Conservation (phyloP, 2,888 invertebrate genomes). For the Trichopoda pennipes region DNA sequence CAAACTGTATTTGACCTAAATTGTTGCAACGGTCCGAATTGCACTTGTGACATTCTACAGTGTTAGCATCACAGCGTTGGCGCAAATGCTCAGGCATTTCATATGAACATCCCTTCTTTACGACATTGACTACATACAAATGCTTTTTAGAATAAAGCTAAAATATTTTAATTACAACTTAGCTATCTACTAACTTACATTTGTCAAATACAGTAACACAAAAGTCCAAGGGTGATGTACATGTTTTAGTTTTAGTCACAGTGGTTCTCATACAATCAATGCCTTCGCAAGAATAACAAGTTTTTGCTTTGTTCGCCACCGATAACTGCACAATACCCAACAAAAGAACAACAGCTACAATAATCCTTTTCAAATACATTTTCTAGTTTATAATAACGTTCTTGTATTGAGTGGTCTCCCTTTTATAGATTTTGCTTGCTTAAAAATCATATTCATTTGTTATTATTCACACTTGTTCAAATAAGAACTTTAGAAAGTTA, state of each 20-base stretch:
- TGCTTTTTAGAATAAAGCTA: not conserved
- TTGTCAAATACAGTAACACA: slow-evolving; percentile 77
- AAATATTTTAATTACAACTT: not conserved
- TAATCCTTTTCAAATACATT: slow-evolving; percentile 27
- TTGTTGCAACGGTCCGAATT: slow-evolving; percentile 76
- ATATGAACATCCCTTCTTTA: slow-evolving; percentile 77
- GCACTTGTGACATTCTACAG: slow-evolving; percentile 75
- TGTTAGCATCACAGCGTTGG: slow-evolving; percentile 71
- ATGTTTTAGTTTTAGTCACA: slow-evolving; percentile 69
- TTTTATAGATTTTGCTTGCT: slow-evolving; percentile 58
- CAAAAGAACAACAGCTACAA: slow-evolving; percentile 10
- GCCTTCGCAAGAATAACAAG: slow-evolving; percentile 76
- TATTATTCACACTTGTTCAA: slow-evolving; percentile 17
- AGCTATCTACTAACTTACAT: slow-evolving; percentile 71
- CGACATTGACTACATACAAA: slow-evolving; percentile 58
- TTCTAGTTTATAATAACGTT: not conserved
- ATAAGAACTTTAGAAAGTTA: slow-evolving; percentile 47
- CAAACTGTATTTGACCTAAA: slow-evolving; percentile 74
- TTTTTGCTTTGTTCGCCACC: slow-evolving; percentile 71
- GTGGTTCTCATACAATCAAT: slow-evolving; percentile 76
- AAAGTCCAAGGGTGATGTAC: slow-evolving; percentile 76
- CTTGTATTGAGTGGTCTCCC: not conserved
- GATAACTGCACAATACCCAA: slow-evolving; percentile 5
- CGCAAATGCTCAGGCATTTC: slow-evolving; percentile 74
- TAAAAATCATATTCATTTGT: not conserved